Evolutionary conservation across 1,140 invertebrate genomes (phyloP).

Genomic region (Microplitis demolitor): DNA sequence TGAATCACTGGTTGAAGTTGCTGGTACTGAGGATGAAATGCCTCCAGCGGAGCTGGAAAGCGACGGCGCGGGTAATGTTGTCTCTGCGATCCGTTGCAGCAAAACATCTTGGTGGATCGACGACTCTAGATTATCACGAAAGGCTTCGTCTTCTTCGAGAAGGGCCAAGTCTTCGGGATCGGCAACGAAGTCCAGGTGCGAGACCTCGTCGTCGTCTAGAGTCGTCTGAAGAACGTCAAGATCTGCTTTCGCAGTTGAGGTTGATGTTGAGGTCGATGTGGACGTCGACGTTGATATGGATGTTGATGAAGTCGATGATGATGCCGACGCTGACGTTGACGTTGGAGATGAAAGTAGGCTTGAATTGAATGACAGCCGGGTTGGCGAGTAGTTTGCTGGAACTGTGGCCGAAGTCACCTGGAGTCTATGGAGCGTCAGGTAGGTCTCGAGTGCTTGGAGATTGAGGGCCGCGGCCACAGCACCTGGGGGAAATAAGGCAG

Average conservation of each 20-base stretch:
- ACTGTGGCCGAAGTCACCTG: slow-evolving; percentile 57
- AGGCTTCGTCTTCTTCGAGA: slow-evolving; percentile 51
- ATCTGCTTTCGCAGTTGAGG: slow-evolving; percentile 26
- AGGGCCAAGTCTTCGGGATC: slow-evolving; percentile 62
- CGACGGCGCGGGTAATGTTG: slow-evolving; percentile 37
- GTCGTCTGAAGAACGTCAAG: slow-evolving; percentile 31
- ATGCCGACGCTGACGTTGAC: slow-evolving; percentile 38
- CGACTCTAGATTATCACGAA: slow-evolving; percentile 40
- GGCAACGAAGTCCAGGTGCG: slow-evolving; percentile 50
- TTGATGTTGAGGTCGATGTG: slow-evolving; percentile 15
- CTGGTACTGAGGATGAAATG: slow-evolving; percentile 39
- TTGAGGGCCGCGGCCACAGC: slow-evolving; percentile 79
- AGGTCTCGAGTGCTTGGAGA: slow-evolving; percentile 81
- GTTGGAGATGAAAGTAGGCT: slow-evolving; percentile 38
- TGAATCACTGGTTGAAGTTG: slow-evolving; percentile 51
- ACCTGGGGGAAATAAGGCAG: slow-evolving; percentile 75
- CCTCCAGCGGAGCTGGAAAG: slow-evolving; percentile 22
- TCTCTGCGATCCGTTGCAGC: slow-evolving; percentile 49
- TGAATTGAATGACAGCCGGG: too few relatives aligned
- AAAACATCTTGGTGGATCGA: slow-evolving; percentile 53
- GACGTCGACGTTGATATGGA: slow-evolving; percentile 24
- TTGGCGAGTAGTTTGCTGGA: too few relatives aligned
- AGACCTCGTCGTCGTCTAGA: slow-evolving; percentile 49
- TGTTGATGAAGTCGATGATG: neutral
- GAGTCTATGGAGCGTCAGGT: slow-evolving; percentile 77